Base-by-base conservation (phyloP, 2,888 invertebrate species). In the Dryobota labecula region DNA sequence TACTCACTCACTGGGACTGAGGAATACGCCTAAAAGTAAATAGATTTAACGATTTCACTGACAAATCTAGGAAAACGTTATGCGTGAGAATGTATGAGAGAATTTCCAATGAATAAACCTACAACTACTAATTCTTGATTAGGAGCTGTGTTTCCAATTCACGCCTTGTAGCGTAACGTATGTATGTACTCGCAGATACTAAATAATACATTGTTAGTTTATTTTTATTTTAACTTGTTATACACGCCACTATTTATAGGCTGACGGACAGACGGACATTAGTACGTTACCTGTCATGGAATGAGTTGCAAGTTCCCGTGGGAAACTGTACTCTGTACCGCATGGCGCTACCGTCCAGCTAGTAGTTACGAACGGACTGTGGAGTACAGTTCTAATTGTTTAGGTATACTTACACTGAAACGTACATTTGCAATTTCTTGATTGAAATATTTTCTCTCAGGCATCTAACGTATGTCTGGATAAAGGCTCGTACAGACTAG, bases 271-370 rank as follows among this genome's bases (percentile, higher is more conserved):
- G 57, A 41, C 33, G 45, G 33, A 63, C 36, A 36, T 53, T 47
- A 64, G 61, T 49, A 51, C 54, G 65, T 64, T 57, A 66, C 56
- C 57, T 72, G 56, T 61, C 57, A 62, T 38, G 41, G 43, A 20
- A 47, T 53, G 74, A 73, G 79, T 9, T 3, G 41, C 54, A 4
- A 56, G 57, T 61, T 77, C 78, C 74, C 78, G 73, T 84, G 82
- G 78, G 73, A 84, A 51, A 27, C 27, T 11, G 71, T 27, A 15
- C 45, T 51, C 15, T 2, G 43, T n/a, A 38, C 33, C 69, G 43
- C n/a, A n/a, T n/a, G n/a, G n/a, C n/a, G n/a, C 73, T 56, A 30
- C 67, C 68, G 71, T 7, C 27, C 18, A 36, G 36, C 36, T 36
- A 2, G 33, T 2, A 33, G 4, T 6, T 33, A 33, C 33, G 33